These are phyloP conservation scores for Nomada flava DNA, from an alignment of 2,888 invertebrate species.

Conservation along the genomic window DNA sequence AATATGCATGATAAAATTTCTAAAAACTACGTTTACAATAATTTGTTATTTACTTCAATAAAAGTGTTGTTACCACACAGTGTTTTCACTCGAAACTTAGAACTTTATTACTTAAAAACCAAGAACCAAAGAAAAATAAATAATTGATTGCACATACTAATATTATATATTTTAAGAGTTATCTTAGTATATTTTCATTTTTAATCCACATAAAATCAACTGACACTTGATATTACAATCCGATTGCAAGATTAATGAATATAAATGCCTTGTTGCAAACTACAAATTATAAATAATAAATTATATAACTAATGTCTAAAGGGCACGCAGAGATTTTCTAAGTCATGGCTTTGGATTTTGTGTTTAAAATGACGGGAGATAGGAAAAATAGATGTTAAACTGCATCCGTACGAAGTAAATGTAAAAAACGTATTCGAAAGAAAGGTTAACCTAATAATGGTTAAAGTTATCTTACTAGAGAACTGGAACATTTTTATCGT, in stretches of 20 bases:
- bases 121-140: no score
- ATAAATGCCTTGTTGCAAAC: not conserved
- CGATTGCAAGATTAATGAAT: not conserved
- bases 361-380: not conserved
- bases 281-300: not conserved
- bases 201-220: no score
- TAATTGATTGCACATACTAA: no score
- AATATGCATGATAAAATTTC: no score
- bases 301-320: not conserved
- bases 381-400: not conserved
- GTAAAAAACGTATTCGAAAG: slow-evolving; percentile 6
- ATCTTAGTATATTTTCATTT: no score
- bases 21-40: not conserved
- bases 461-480: slow-evolving; percentile 20
- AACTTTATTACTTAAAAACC: no score
- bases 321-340: not conserved
- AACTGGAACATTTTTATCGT: not conserved
- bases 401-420: not conserved
- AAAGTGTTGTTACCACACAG: no score
- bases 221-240: no score
- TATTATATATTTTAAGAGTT: no score
- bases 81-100: no score
- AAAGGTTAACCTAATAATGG: slow-evolving; percentile 51
- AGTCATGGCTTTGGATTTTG: not conserved
- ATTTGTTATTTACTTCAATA: not conserved